phyloP scores from a whole-genome alignment of 2,113 vertebrate genomes.

The Apodemus speciosus region DNA sequence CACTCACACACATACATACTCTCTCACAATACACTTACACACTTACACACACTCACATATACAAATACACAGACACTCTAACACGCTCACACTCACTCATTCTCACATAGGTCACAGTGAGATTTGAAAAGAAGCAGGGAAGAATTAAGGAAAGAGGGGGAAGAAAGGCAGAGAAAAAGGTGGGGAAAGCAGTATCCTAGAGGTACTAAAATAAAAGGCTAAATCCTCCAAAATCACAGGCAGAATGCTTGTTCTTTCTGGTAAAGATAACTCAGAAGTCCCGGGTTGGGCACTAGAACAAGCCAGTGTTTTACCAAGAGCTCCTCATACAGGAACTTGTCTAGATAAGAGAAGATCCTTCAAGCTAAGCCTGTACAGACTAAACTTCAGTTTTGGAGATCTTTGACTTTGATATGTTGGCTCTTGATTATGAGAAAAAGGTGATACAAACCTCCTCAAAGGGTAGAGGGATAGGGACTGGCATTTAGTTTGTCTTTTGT shows the following conservation, averaged over 20 bases:
- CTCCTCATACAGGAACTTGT: background rate
- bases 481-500: background rate
- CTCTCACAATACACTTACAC: no score
- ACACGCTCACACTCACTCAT: background rate
- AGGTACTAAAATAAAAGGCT: conserved; percentile 10
- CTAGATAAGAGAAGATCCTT: background rate
- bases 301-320: conserved; percentile 7
- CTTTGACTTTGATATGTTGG: conserved; percentile 43
- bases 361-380: background rate
- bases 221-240: background rate
- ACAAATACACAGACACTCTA: no score
- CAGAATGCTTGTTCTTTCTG: background rate
- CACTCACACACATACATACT: background rate
- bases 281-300: background rate
- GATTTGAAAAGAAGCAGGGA: background rate
- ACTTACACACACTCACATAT: no score
- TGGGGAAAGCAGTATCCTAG: background rate
- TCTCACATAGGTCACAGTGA: background rate
- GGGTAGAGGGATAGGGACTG: background rate
- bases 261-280: background rate
- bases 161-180: background rate
- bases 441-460: background rate
- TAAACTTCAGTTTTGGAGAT: background rate
- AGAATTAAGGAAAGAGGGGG: background rate
- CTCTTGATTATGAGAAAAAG: background rate